These are phyloP conservation scores for Candoia aspera DNA, from an alignment of 2,113 vertebrate species.

Conservation along the genomic window DNA sequence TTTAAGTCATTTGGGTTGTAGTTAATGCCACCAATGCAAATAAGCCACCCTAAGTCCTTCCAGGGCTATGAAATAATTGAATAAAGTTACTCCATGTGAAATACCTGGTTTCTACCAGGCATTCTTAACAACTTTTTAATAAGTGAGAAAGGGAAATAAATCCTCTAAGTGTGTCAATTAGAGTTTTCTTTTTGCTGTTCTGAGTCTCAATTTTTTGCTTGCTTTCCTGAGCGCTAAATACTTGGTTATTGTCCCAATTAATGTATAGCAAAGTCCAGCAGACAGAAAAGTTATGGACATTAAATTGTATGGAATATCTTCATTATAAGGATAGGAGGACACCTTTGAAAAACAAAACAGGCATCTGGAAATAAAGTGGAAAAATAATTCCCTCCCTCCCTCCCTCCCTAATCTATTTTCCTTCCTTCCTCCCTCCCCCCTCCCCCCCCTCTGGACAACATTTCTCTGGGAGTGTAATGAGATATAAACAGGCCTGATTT, in stretches of 20 bases:
- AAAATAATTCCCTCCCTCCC: slow-evolving; percentile 20
- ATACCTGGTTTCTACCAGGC: slow-evolving; percentile 12
- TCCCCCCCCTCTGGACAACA: not conserved
- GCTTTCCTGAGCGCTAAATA: slow-evolving; percentile 52
- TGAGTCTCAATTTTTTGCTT: not conserved
- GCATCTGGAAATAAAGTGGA: slow-evolving; percentile 66
- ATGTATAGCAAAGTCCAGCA: slow-evolving; percentile 35
- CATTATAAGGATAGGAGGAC: slow-evolving; percentile 31
- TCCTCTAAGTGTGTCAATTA: not conserved
- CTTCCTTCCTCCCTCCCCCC: not conserved
- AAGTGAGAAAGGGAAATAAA: not conserved
- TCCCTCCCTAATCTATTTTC: no score
- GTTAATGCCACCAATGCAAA: not conserved
- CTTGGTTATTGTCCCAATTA: slow-evolving; percentile 58
- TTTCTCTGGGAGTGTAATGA: not conserved
- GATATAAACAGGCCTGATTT: not conserved
- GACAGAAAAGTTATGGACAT: slow-evolving; percentile 49
- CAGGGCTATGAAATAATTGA: not conserved
- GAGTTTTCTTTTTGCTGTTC: not conserved
- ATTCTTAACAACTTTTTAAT: slow-evolving; percentile 2
- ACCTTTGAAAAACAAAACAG: slow-evolving; percentile 41
- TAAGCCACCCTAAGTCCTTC: not conserved
- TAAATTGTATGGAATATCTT: slow-evolving; percentile 59
- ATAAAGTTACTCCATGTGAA: slow-evolving; percentile 3
- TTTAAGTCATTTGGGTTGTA: not conserved